Evolutionary conservation across 1,140 invertebrate species (phyloP), one percentile per base, ranked within the genome.

Genomic region (Thaumatotibia leucotreta): DNA sequence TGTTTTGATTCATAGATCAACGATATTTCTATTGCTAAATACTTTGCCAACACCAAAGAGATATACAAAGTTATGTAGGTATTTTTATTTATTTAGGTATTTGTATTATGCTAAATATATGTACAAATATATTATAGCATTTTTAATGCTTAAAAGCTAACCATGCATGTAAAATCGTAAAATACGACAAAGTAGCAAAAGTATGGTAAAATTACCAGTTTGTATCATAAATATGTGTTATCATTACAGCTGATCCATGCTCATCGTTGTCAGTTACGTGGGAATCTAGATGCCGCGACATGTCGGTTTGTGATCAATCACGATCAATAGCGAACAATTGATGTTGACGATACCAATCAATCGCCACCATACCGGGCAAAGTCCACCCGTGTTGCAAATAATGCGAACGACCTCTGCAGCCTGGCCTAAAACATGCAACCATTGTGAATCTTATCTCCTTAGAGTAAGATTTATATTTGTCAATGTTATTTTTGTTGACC

Each of bases 291-390:
- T 45, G 39, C 39, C 17, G 17, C 6, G 39, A 9, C 20, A 45
- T 73, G 73, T 72, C 72, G 71, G 67, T 61, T 52, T 65, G 49
- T 68, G 72, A 72, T 75, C 73, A 33, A 64, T 72, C 63, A 49
- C 63, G 31, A 52, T 33, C 14, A 63, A 32, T 29, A 10, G 33
- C 49, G 14, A 35, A 73, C 74, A 76, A 76, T 73, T 69, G 69
- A 69, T 70, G 74, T 73, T 76, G 64, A 32, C 67, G 61, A 29
- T 58, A 58, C 23, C 27, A 58, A 58, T 58, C 52, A 29, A 27
- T 14, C 23, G 24, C 29, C 52, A 58, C 58, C 54, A 66, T 54
- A 29, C 62, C 32, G 69, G 33, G 14, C 76, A 79, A 79, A 79
- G 76, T 79, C 72, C 76, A 67, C n/a, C n/a, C 27, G 50, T 27